Base-by-base conservation (phyloP, 2,113 vertebrate species). In the Tauraco erythrolophus region DNA sequence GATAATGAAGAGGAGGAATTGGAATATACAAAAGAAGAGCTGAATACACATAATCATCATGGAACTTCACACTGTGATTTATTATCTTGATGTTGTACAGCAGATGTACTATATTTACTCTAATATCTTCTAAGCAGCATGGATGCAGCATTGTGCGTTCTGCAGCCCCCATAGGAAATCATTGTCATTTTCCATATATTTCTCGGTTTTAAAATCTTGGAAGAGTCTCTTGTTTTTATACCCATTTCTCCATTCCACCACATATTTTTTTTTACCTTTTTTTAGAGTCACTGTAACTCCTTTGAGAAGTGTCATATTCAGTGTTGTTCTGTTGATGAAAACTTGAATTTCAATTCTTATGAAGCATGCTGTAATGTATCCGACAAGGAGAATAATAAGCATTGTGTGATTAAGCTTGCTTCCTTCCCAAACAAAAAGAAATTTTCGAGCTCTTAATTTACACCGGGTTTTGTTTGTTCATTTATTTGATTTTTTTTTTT, bases 31-130 rank as follows among this genome's bases (percentile, higher is more conserved):
- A 72, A 56, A 94, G 75, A 95, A 53, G 78, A 97, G 77, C 81
- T 97, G 93, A 97, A 97, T 77, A 68, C 50, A 79, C 64, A 93
- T 93, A 96, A 96, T 95, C 83, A 96, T 95, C 85, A 43, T 56
- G 88, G 50, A 97, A 93, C 71, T 92, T 96, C 97, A 96, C 75
- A 93, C 96, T 96, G 96, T 54, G 96, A 96, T 96, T 64, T 81
- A 97, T 98, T 94, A 95, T 97, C 70, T 85, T 7, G 37, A 88
- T 89, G 85, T 71, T 84, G 46, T 84, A 80, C 81, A 98, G 94
- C 97, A 98, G 96, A 97, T 97, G 96, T 70, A 94, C 92, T 96
- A 93, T 98, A 97, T 97, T 98, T 97, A 97, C 97, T 97, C 98
- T 96, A 98, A 97, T 98, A 96, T 96, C 94, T 93, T 87, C 45